Conservation (phyloP, 2,113 vertebrate species). For the Aldabrachelys gigantea region DNA sequence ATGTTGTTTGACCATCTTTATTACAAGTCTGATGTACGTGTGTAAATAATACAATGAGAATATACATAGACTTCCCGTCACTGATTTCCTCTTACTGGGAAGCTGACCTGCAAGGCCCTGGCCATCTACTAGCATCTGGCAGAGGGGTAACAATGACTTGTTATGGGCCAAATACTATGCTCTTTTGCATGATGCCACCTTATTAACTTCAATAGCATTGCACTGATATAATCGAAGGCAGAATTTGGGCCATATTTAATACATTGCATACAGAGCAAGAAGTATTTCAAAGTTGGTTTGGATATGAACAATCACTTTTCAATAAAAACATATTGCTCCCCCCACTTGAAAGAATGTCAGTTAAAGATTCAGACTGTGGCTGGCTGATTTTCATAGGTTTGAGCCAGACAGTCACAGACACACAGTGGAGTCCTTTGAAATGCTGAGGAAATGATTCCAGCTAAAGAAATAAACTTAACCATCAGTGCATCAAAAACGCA, state of each 20-base stretch:
- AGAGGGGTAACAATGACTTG: conserved; percentile 51
- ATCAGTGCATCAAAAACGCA: conserved; percentile 42
- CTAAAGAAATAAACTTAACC: conserved; percentile 52
- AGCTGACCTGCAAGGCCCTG: not conserved
- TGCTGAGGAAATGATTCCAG: conserved; percentile 56
- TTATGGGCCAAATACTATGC: conserved; percentile 14
- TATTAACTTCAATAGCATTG: conserved; percentile 61
- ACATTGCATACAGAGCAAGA: conserved; percentile 13
- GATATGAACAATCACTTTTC: not conserved
- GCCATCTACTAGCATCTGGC: not conserved
- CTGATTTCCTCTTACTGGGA: not conserved
- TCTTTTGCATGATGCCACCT: conserved; percentile 32
- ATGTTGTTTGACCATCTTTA: not conserved
- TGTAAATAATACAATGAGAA: not conserved
- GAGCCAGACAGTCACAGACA: not conserved
- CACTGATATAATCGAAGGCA: conserved; percentile 45
- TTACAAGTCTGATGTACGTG: not conserved
- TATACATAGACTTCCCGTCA: not conserved
- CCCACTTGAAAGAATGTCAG: not conserved
- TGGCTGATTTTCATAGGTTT: not conserved
- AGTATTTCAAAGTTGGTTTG: conserved; percentile 1
- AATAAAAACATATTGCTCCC: not conserved
- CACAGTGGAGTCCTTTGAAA: conserved; percentile 17
- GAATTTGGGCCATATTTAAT: conserved; percentile 34
- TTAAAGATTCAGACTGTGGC: not conserved